phyloP scores from a whole-genome alignment of 2,113 vertebrate species.

The Pollimyrus isidori region DNA sequence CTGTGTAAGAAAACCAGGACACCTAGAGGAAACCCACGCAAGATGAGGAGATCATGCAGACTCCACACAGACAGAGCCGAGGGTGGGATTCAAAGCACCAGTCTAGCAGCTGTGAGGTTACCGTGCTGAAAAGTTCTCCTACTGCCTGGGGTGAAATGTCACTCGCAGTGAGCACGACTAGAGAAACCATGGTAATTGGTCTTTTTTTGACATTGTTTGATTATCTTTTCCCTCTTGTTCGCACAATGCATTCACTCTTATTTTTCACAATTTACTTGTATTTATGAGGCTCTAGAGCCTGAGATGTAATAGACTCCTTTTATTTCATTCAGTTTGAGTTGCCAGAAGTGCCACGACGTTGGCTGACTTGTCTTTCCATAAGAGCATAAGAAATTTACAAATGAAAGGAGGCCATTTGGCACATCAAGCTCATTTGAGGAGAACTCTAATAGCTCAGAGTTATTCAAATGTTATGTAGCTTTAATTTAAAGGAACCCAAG shows the following conservation, averaged over 20 bases:
- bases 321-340: neutral
- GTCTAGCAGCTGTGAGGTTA: neutral
- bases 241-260: neutral
- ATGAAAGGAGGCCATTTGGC: too few species aligned
- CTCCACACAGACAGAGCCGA: neutral
- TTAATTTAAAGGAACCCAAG: too few species aligned
- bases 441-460: too few species aligned
- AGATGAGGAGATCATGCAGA: neutral
- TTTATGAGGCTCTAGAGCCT: neutral
- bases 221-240: neutral
- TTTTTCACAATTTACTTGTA: neutral
- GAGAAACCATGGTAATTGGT: too few species aligned
- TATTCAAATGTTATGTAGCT: too few species aligned
- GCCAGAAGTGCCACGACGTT: neutral
- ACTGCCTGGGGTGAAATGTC: neutral
- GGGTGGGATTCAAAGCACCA: neutral
- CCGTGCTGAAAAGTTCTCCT: neutral
- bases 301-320: neutral
- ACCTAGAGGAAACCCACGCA: neutral
- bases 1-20: neutral
- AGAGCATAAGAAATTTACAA: too few species aligned
- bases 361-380: neutral
- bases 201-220: neutral
- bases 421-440: too few species aligned
- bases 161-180: neutral